Base-by-base conservation (phyloP, 2,797 vertebrate species). In the Micromesistius poutassou region DNA sequence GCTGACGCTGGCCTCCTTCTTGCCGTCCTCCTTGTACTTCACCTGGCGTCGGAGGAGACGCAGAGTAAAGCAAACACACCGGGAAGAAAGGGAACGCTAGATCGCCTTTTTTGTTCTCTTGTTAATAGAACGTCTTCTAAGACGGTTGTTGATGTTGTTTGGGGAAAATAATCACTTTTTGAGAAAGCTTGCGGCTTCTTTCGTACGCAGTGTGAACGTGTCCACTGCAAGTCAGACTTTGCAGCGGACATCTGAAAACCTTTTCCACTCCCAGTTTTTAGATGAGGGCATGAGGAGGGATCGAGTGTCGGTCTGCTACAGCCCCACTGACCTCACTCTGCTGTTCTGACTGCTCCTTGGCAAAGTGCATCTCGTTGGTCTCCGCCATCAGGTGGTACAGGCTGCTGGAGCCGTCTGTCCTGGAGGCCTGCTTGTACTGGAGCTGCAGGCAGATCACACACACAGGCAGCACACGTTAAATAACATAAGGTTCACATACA, bases 381-480 rank as follows among this genome's bases (percentile, higher is more conserved):
- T 94, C 93, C 22, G 95, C 95, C 95, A 98, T 95, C 92, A 80
- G 83, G 80, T 89, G 89, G 88, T 95, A 98, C 35, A 97, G 89
- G 80, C 81, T 85, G 73, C 77, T 55, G 7, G 82, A n/a, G 0
- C 79, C 73, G 0, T 82, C 86, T 0, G 10, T 78, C 76, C 81
- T 81, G 1, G 2, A 14, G 1, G 50, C 70, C 79, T 90, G 89
- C 71, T 74, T 89, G 83, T 91, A 91, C 38, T 73, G 81, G 35
- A 90, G 85, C 91, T 92, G 81, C 1, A 9, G n/a, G 46, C 25
- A 4, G n/a, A 28, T 0, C 14, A 28, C 62, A 66, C n/a, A n/a
- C 25, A 66, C 62, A 66, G 22, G 50, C 8, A 62, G 5, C 62
- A 66, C 46, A 55, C 3, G 40, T 42, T 13, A 22, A 4, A 22